Conservation (phyloP, 2,797 vertebrate species). For the Lacerta bilineata region DNA sequence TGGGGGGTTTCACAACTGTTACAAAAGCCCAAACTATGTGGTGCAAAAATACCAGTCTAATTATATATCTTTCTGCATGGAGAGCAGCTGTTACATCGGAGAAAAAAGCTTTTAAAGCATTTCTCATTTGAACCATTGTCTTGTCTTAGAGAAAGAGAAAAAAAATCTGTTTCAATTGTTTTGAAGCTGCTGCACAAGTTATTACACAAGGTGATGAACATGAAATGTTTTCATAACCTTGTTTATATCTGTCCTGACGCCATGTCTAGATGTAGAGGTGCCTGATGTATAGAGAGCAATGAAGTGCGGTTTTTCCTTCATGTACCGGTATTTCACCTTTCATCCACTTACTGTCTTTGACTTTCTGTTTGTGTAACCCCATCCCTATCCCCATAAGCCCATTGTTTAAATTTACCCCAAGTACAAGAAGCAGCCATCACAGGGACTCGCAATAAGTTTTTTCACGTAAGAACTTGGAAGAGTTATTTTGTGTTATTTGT, state of each 20-base stretch:
- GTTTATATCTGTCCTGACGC: conserved; percentile 37
- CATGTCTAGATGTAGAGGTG: neutral
- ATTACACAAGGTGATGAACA: neutral
- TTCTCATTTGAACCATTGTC: conserved; percentile 19
- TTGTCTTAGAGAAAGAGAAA: neutral
- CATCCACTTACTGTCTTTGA: conserved; percentile 43
- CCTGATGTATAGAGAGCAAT: neutral
- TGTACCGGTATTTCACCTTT: conserved; percentile 51
- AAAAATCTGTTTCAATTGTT: neutral
- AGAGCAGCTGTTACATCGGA: neutral
- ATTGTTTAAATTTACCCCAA: conserved; percentile 37
- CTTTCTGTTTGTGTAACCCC: conserved; percentile 54
- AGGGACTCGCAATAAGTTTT: neutral
- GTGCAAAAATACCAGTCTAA: neutral
- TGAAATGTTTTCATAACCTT: conserved; percentile 43
- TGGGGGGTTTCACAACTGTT: neutral
- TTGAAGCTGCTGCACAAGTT: conserved; percentile 44
- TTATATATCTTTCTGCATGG: conserved; percentile 20
- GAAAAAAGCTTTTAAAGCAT: neutral
- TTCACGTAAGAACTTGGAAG: neutral
- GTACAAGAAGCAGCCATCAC: conserved; percentile 1
- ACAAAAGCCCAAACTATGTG: neutral
- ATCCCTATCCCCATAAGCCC: conserved; percentile 22
- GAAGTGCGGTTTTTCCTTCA: conserved; percentile 37
- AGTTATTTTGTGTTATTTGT: too few relatives aligned